Conservation (phyloP, 1,140 invertebrate genomes). For the Ceratosolen fusciceps region DNA sequence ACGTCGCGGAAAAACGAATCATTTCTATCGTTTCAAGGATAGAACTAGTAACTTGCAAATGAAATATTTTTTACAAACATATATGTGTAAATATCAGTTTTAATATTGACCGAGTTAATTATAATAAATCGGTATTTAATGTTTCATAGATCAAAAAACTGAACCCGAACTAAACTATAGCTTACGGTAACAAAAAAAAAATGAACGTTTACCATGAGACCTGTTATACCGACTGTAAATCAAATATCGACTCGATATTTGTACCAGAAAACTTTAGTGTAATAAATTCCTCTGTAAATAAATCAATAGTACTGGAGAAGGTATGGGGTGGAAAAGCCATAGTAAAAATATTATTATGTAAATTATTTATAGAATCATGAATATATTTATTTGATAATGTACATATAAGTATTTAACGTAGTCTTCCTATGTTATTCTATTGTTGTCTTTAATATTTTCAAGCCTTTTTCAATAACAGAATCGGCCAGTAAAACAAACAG, state of each 20-base stretch:
- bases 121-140: too few species aligned
- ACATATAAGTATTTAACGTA: background rate
- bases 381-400: background rate
- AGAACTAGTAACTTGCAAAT: too few species aligned
- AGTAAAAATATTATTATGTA: background rate
- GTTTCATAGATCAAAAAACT: too few species aligned
- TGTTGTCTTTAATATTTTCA: background rate
- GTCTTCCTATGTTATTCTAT: background rate
- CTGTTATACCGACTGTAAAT: background rate
- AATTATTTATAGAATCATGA: background rate
- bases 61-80: slow-evolving; percentile 1
- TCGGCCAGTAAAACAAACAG: slow-evolving; percentile 82
- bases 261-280: background rate
- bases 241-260: background rate
- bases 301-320: background rate
- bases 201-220: background rate
- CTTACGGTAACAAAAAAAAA: background rate
- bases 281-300: background rate
- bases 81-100: too few species aligned
- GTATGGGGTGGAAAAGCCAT: background rate
- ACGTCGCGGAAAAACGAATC: too few species aligned
- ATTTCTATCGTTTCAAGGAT: too few species aligned
- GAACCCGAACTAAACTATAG: too few species aligned
- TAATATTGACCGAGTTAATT: too few species aligned
- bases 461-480: slow-evolving; percentile 76